These are phyloP conservation scores for Phoeniculus purpureus DNA, from an alignment of 2,797 vertebrate species.

Conservation along the genomic window DNA sequence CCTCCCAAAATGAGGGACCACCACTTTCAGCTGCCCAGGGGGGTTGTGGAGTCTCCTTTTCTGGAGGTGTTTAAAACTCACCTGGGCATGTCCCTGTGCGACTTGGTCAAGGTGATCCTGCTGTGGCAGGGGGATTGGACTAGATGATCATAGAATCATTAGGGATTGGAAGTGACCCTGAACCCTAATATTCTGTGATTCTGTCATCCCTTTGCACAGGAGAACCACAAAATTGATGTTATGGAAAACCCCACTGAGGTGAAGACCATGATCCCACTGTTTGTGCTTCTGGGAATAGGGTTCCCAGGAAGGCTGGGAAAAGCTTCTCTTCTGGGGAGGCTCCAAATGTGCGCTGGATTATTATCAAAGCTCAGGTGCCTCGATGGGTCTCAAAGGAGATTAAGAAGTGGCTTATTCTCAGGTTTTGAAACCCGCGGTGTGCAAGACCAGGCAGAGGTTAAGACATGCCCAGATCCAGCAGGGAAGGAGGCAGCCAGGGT, in stretches of 20 bases:
- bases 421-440: neutral
- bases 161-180: too few species aligned
- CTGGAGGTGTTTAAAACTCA: too few species aligned
- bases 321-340: neutral
- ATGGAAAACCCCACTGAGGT: rapidly evolving
- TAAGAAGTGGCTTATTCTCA: neutral
- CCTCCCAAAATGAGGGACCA: neutral
- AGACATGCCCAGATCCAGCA: neutral
- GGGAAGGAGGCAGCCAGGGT: neutral
- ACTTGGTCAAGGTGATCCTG: too few species aligned
- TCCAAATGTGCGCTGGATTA: neutral
- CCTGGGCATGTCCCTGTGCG: too few species aligned
- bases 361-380: neutral
- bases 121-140: too few species aligned
- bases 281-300: neutral
- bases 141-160: too few species aligned
- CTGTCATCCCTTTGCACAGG: neutral
- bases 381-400: neutral
- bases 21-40: neutral
- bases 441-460: neutral
- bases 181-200: too few species aligned
- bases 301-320: neutral
- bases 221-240: neutral
- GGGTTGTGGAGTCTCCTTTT: too few species aligned
- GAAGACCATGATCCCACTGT: rapidly evolving